Evolutionary conservation across 1,140 invertebrate species (phyloP), one percentile per base, ranked within the genome.

Genomic region (Bombus soroeensis): DNA sequence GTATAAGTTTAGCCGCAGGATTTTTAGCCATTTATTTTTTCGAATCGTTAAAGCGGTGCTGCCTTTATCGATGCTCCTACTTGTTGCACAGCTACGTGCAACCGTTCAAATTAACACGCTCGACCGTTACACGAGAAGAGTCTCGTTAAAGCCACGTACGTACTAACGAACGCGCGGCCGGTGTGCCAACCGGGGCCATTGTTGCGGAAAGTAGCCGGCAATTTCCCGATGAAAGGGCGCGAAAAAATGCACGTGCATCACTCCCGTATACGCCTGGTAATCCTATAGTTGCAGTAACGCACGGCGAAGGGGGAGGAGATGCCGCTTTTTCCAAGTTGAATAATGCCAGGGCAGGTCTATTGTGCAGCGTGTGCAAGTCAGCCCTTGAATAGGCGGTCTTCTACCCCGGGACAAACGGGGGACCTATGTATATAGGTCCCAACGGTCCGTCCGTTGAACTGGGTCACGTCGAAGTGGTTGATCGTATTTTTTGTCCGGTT

Each of bases 391-490:
- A 91, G 88, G 80, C 47, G 66, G 43, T 62, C 43, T 66, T 57
- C 79, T 89, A 91, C 79, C 76, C 80, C 76, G 77, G 78, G 80
- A 73, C 41, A 39, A 75, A 85, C 83, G 70, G 79, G 81, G 68
- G 10, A 57, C 12, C 47, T 83, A 62, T 12, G 75, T 78, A 73
- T 91, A 71, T 77, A 76, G 80, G 90, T 68, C 78, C 74, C 88
- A 92, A 93, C 91, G 86, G 92, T 89, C 85, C 78, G 83, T 88
- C 74, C 86, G 88, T 89, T 86, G 89, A 93, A 93, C 91, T 93
- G 82, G 93, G 93, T 93, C 92, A 93, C 90, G 88, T 73, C 89
- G 76, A 91, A 91, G 89, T 91, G 91, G 81, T 91, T 83, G 92
- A 91, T 92, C 90, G 85, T 91, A 90, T 89, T 89, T 91, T 92